These are phyloP conservation scores for Dunckerocampus dactyliophorus DNA, from an alignment of 2,113 vertebrate genomes.

Conservation along the genomic window DNA sequence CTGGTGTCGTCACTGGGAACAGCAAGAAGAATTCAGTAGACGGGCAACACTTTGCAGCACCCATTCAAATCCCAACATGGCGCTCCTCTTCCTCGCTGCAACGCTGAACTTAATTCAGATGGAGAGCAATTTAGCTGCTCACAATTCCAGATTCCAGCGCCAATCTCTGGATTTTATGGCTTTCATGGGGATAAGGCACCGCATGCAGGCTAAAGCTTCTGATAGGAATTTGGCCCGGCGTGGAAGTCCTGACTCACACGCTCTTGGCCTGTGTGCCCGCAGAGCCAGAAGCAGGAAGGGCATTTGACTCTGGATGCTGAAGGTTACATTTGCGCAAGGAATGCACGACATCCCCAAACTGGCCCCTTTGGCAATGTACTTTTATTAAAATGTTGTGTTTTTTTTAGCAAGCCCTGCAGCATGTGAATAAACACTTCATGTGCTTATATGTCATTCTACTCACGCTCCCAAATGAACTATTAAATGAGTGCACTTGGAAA, in stretches of 20 bases:
- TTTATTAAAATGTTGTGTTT: conserved; percentile 56
- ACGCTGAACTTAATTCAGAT: conserved; percentile 42
- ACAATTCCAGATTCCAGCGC: conserved; percentile 60
- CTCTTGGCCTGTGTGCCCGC: conserved; percentile 31
- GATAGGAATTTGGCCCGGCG: conserved; percentile 46
- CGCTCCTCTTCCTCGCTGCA: conserved; percentile 11
- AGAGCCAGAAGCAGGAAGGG: conserved; percentile 32
- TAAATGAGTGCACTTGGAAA: conserved; percentile 42
- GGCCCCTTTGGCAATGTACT: conserved; percentile 50
- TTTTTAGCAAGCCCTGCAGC: conserved; percentile 10
- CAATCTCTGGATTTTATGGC: conserved; percentile 61
- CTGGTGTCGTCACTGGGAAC: conserved; percentile 23
- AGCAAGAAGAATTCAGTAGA: conserved; percentile 28
- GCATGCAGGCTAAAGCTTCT: conserved; percentile 52
- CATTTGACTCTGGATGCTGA: conserved; percentile 36
- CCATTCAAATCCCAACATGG: conserved; percentile 12
- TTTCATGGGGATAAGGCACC: conserved; percentile 61
- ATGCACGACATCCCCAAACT: conserved; percentile 49
- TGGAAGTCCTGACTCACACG: conserved; percentile 19
- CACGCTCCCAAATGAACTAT: conserved; percentile 30
- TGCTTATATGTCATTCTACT: conserved; percentile 24
- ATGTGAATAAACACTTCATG: conserved; percentile 4
- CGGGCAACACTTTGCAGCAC: background rate
- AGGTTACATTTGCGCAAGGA: conserved; percentile 44
- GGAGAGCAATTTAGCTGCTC: conserved; percentile 59